These are phyloP conservation scores for Hedychridium roseum DNA, from an alignment of 2,888 invertebrate species.

Conservation along the genomic window DNA sequence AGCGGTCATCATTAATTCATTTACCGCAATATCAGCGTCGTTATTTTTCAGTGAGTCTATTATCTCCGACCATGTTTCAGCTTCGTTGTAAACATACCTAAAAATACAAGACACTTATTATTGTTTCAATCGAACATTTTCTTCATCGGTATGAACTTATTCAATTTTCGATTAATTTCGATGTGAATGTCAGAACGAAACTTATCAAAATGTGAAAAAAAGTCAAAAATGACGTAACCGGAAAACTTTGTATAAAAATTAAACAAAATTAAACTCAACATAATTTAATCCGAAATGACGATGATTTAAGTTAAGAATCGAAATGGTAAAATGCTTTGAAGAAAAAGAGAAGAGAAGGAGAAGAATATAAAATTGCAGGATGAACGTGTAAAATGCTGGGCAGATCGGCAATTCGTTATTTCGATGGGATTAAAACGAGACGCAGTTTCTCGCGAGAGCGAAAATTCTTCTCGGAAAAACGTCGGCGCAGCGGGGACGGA, in stretches of 20 bases:
- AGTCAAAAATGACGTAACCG: no score
- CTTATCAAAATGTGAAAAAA: no score
- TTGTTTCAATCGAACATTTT: no score
- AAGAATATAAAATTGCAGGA: no score
- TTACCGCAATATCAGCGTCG: slow-evolving; percentile 51
- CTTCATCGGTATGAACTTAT: background rate
- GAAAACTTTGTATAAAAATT: no score
- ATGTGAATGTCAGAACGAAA: background rate
- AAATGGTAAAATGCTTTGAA: no score
- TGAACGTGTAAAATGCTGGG: no score
- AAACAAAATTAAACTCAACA: background rate
- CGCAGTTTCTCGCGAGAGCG: background rate
- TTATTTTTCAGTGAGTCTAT: slow-evolving; percentile 44
- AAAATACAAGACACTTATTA: no score
- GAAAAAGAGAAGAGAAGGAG: no score
- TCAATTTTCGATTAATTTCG: background rate
- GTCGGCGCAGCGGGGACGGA: slow-evolving; percentile 50
- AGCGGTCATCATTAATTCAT: slow-evolving; percentile 54
- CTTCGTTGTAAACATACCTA: slow-evolving; percentile 38
- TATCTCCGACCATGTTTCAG: slow-evolving; percentile 49
- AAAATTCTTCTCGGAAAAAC: slow-evolving; percentile 41
- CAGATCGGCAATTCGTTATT: no score
- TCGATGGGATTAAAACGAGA: slow-evolving; percentile 5
- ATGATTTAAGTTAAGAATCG: no score
- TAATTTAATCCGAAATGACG: no score